Evolutionary conservation across 2,113 vertebrate genomes (phyloP).

Genomic region (Amblyornis subalaris): DNA sequence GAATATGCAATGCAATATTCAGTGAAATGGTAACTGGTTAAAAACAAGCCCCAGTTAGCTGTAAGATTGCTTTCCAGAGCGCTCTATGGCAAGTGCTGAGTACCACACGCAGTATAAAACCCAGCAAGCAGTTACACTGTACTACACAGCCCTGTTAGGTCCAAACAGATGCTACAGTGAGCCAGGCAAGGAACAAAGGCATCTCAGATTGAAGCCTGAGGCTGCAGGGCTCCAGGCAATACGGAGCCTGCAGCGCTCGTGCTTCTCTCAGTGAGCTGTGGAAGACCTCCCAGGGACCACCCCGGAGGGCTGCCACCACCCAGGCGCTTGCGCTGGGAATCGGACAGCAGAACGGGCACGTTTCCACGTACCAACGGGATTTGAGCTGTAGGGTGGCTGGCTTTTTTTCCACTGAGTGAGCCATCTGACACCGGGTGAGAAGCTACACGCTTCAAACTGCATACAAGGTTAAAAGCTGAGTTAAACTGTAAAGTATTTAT

Average conservation of each 20-base stretch:
- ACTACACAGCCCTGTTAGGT: not conserved
- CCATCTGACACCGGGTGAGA: not conserved
- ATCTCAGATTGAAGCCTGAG: not conserved
- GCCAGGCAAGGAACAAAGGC: not conserved
- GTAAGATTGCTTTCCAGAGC: not conserved
- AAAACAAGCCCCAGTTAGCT: not conserved
- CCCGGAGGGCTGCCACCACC: not conserved
- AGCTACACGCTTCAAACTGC: not conserved
- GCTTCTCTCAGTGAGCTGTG: not conserved
- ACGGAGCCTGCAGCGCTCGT: accelerated
- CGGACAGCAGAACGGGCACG: accelerated
- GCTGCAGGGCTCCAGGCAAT: not conserved
- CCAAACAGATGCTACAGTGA: not conserved
- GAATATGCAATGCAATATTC: not conserved
- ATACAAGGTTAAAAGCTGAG: not conserved
- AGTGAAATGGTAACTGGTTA: not conserved
- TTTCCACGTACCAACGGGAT: not conserved
- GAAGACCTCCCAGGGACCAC: not conserved
- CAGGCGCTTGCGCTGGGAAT: not conserved
- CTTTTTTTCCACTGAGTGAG: not conserved
- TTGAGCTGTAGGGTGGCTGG: not conserved
- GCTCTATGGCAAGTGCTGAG: accelerated
- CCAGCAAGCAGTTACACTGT: not conserved
- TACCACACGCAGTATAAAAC: not conserved
- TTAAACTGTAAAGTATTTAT: not conserved